Percentiles rank a stretch among this genome's conserved stretches.
Conservation (phyloP, 2,113 vertebrate genomes). For the Ictalurus punctatus region DNA sequence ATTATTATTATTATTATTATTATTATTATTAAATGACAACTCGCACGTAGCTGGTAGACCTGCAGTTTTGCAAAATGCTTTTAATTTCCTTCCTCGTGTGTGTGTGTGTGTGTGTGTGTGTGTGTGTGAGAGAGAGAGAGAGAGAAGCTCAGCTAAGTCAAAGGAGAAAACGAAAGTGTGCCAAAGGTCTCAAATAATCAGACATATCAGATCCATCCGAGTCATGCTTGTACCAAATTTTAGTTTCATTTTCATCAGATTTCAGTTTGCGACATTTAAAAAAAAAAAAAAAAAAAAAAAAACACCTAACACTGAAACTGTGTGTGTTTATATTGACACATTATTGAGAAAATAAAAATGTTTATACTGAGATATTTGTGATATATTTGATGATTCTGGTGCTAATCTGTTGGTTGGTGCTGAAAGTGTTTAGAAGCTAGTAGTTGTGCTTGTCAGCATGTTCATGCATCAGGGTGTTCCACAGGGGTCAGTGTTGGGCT, state of each 20-base stretch:
- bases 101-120: background rate
- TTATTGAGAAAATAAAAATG: too few species aligned
- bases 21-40: background rate
- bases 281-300: too few species aligned
- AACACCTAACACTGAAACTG: too few species aligned
- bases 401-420: background rate
- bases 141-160: background rate
- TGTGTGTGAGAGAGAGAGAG: too few species aligned
- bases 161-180: slow-evolving; percentile 8
- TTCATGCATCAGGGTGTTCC: too few species aligned
- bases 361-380: too few species aligned
- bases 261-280: too few species aligned
- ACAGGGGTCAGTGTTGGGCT: too few species aligned
- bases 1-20: background rate
- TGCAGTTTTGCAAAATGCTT: background rate
- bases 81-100: slow-evolving; percentile 22
- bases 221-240: background rate
- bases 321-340: too few species aligned
- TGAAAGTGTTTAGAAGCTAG: background rate
- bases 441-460: background rate
- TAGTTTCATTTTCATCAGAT: background rate
- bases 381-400: background rate
- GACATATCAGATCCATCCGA: background rate
- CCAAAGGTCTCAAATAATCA: background rate
- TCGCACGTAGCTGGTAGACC: background rate